Percentiles rank a stretch among this genome's conserved stretches.
phyloP scores from a whole-genome alignment of 2,888 invertebrate genomes.

The Carcina quercana region DNA sequence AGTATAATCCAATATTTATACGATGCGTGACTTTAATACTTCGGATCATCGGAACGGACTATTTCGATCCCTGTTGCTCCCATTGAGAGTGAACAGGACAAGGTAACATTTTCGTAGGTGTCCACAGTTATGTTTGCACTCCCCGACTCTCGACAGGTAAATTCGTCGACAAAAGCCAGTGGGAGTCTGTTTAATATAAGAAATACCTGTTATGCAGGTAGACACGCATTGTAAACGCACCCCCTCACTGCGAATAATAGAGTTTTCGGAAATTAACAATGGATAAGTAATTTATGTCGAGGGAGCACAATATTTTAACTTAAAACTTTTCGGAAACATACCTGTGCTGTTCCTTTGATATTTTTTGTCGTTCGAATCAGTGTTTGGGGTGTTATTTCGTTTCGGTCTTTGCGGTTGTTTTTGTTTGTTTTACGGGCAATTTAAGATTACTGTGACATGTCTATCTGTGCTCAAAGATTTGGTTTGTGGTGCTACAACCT shows the following conservation, averaged over 20 bases:
- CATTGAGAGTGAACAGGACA: constrained; percentile 14
- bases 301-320: constrained; percentile 53
- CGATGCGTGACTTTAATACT: constrained; percentile 57
- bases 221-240: constrained; percentile 49
- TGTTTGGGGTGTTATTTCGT: constrained; percentile 60
- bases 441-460: constrained; percentile 50
- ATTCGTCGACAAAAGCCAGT: constrained; percentile 57
- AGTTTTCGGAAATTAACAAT: constrained; percentile 71
- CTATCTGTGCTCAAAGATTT: constrained; percentile 26
- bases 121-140: constrained; percentile 55
- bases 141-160: constrained; percentile 60
- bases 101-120: constrained; percentile 32
- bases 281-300: constrained; percentile 67
- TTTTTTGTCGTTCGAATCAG: constrained; percentile 24
- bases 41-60: no score
- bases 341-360: constrained; percentile 32
- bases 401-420: constrained; percentile 50
- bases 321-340: constrained; percentile 59
- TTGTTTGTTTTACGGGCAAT: constrained; percentile 68
- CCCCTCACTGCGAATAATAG: constrained; percentile 57
- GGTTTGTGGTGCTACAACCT: no score
- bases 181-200: constrained; percentile 61
- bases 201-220: constrained; percentile 66
- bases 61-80: background rate
- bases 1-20: constrained; percentile 73